Conservation (phyloP, 2,888 invertebrate genomes). For the Dioctria linearis region DNA sequence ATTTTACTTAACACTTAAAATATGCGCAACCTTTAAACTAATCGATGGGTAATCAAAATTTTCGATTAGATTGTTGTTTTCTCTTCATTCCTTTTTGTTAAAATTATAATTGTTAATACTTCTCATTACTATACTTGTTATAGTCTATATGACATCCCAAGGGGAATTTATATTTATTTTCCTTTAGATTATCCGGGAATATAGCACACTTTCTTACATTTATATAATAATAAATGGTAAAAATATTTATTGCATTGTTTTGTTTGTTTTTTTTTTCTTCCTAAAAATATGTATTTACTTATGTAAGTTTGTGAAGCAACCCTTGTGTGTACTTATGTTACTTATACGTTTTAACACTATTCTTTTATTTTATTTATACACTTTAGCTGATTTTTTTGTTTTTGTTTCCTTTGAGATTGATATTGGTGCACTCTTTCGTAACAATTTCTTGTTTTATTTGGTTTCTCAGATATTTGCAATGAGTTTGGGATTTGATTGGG, state of each 20-base stretch:
- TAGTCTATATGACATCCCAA: background rate
- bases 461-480: too few relatives aligned
- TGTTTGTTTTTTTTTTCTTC: constrained; percentile 37
- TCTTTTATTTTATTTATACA: background rate
- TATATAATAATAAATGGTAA: constrained; percentile 31
- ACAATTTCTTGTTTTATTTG: too few relatives aligned
- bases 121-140: background rate
- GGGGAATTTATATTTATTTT: background rate
- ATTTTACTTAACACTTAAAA: constrained; percentile 39
- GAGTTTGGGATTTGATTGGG: too few relatives aligned
- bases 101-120: background rate
- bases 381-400: constrained; percentile 17
- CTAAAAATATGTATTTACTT: constrained; percentile 38
- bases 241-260: constrained; percentile 51
- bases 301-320: constrained; percentile 27
- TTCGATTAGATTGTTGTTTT: constrained; percentile 39
- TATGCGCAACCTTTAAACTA: constrained; percentile 41
- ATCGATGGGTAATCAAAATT: constrained; percentile 51
- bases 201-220: constrained; percentile 19
- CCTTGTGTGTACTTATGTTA: constrained; percentile 42
- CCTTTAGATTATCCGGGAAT: constrained; percentile 19
- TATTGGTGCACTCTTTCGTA: constrained; percentile 20
- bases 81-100: background rate
- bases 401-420: constrained; percentile 33
- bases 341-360: constrained; percentile 13